Base-by-base conservation (phyloP, 2,797 vertebrate species). In the Kryptopterus vitreolus region DNA sequence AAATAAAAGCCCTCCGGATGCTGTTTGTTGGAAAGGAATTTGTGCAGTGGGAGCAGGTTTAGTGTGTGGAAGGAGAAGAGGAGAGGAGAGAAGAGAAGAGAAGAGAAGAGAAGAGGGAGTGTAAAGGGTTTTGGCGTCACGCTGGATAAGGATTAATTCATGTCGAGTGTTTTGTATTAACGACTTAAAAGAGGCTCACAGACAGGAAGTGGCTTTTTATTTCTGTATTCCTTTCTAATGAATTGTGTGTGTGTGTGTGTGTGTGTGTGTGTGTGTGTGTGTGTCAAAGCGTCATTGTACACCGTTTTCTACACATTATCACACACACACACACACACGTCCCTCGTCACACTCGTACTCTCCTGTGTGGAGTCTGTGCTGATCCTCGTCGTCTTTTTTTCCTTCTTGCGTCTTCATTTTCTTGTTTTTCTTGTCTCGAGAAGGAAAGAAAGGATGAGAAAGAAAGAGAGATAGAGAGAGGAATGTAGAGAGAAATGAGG, bases 221-320 rank as follows among this genome's bases (percentile, higher is more conserved):
- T 68, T 68, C 65, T 46, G 3, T n/a, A 11, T 4, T 35, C 33
- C 33, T 2, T 38, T 55, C 12, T 75, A 38, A 65, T 46, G 35
- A 66, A 26, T 3, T 26, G 15, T 26, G 63, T 33, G 59, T 62
- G 59, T 46, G 24, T 10, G 48, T 75, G 75, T 78, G 75, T 72
- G 55, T 78, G 31, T 35, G 48, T 68, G 55, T 73, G 77, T 48
- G 70, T 73, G 50, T 76, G 12, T 15, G 38, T 43, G 7, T 26
- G n/a, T 26, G 63, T 62, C 18, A 1, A 16, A 68, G 48, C n/a
- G 38, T 26, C 43, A 10, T 10, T 43, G 38, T 43, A n/a, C n/a
- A n/a, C n/a, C n/a, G n/a, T n/a, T n/a, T n/a, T 43, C 10, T 43
- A 43, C 38, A 43, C 2, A 1, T 43, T 43, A 6, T 10, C 38